These are phyloP conservation scores for Petrocephalus microphthalmus DNA, from an alignment of 2,113 vertebrate genomes.

Conservation along the genomic window DNA sequence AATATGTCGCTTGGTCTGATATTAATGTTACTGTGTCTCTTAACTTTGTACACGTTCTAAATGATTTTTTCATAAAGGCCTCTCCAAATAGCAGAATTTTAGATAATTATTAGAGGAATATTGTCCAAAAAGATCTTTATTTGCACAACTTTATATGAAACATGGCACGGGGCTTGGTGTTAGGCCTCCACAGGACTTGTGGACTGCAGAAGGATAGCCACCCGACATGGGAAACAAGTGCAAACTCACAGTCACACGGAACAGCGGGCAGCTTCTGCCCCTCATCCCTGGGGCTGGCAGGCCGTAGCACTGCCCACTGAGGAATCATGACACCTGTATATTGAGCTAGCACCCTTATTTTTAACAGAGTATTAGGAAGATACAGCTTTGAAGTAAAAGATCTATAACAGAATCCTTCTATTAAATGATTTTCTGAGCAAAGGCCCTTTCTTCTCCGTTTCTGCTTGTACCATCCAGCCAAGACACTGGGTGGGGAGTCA, in stretches of 20 bases:
- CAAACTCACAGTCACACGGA: not conserved
- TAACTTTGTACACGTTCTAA: not conserved
- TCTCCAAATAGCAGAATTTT: not conserved
- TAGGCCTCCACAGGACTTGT: not conserved
- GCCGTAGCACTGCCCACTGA: not conserved
- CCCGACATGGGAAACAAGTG: not conserved
- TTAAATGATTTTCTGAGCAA: not conserved
- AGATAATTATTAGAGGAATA: not conserved
- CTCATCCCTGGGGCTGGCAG: not conserved
- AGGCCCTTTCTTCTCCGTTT: not conserved
- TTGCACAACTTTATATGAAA: not conserved
- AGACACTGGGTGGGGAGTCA: not conserved
- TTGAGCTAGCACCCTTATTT: not conserved
- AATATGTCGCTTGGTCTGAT: not conserved
- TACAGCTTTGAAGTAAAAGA: not conserved
- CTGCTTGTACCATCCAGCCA: not conserved
- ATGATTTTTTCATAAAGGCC: not conserved
- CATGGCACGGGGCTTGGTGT: not conserved
- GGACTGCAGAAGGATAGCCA: not conserved
- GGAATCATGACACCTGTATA: not conserved
- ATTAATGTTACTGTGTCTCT: not conserved
- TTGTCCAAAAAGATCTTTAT: not conserved
- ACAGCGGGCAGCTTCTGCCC: not conserved
- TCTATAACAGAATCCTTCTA: not conserved
- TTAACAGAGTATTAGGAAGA: not conserved